phyloP scores from a whole-genome alignment of 2,113 vertebrate genomes.

The Petrocephalus microphthalmus region DNA sequence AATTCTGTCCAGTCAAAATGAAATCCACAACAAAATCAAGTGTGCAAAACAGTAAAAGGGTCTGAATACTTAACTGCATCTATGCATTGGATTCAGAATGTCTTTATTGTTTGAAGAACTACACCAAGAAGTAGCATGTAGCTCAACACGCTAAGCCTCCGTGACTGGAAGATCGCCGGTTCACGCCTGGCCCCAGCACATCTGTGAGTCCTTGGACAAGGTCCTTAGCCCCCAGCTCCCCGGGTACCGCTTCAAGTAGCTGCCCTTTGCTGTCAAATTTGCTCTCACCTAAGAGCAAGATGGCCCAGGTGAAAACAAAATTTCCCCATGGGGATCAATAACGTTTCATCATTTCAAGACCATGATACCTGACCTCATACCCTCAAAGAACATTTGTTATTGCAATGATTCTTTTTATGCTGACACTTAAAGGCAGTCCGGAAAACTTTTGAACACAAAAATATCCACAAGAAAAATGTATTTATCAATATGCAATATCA shows the following conservation, averaged over 20 bases:
- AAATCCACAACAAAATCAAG: not conserved
- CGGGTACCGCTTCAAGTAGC: no score
- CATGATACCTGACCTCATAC: not conserved
- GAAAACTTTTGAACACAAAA: slow-evolving; percentile 36
- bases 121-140: not conserved
- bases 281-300: no score
- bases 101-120: not conserved
- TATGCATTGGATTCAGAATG: not conserved
- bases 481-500: slow-evolving; percentile 68
- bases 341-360: no score
- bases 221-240: no score
- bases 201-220: no score
- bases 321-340: no score
- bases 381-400: not conserved
- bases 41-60: not conserved
- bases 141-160: no score
- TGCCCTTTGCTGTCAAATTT: no score
- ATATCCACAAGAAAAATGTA: slow-evolving; percentile 71
- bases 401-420: not conserved
- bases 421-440: not conserved
- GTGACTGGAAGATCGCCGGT: no score
- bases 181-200: no score
- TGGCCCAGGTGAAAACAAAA: no score
- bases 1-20: not conserved
- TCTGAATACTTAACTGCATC: not conserved